Conservation (phyloP, 2,888 invertebrate genomes). For the Epinotia ramella region DNA sequence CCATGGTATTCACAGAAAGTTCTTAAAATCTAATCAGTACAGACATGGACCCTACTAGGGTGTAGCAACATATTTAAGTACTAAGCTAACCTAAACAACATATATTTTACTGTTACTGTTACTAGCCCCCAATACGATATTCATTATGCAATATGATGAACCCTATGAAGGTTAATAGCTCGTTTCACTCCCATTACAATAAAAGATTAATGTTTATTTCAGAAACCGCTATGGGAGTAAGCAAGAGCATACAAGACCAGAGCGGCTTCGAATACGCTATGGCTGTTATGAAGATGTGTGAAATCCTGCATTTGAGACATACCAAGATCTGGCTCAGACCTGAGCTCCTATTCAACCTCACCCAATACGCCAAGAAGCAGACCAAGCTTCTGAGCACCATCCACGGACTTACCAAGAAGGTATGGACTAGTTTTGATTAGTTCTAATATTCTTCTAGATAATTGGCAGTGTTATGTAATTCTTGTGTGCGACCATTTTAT, state of each 20-base stretch:
- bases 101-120: too few relatives aligned
- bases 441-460: not conserved
- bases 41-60: too few relatives aligned
- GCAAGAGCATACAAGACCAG: slow-evolving; percentile 91
- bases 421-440: slow-evolving; percentile 54
- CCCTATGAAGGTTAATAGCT: slow-evolving; percentile 64
- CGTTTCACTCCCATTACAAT: slow-evolving; percentile 55
- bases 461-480: not conserved
- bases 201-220: slow-evolving; percentile 52
- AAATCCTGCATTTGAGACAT: slow-evolving; percentile 93
- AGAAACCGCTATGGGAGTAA: slow-evolving; percentile 96
- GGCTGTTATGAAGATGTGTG: slow-evolving; percentile 96
- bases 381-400: slow-evolving; percentile 90
- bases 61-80: too few relatives aligned
- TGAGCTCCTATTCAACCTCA: slow-evolving; percentile 91
- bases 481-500: not conserved
- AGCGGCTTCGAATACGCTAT: slow-evolving; percentile 94
- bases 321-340: slow-evolving; percentile 92
- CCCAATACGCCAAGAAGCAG: slow-evolving; percentile 90
- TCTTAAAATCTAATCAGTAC: too few relatives aligned
- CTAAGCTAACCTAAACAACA: too few relatives aligned
- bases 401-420: slow-evolving; percentile 92
- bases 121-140: slow-evolving; percentile 59
- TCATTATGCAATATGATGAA: slow-evolving; percentile 67
- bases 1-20: too few relatives aligned